Evolutionary conservation across 2,888 invertebrate species (phyloP), one percentile per base, ranked within the genome.

Genomic region (Rotaria macrura): DNA sequence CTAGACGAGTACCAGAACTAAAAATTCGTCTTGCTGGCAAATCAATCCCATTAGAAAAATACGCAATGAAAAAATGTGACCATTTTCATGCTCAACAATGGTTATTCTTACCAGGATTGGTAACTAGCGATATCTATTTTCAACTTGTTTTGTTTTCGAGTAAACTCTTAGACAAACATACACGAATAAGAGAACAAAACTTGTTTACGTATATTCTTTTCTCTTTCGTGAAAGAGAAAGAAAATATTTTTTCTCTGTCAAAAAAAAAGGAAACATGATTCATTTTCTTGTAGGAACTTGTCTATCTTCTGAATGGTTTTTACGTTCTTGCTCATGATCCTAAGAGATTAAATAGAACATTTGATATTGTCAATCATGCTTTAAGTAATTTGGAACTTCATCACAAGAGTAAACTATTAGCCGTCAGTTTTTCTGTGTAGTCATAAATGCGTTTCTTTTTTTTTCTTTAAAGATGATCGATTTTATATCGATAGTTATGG

Each of bases 41-140:
- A 91, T 97, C 97, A 0, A 91, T 98, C 87, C 97, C 98, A 2
- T 94, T 97, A 93, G 97, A 98, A 91, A 98, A 98, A 91, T 97
- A 97, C 91, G 94, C 95, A 83, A 93, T 95, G n/a, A 94, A 94
- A 89, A 95, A 95, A 88, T 93, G 95, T 83, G 93, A 94, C 88
- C 93, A 96, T 85, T 97, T 93, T 91, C 93, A 93, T 87, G 92
- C 93, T 57, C 95, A 96, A 90, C 93, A 94, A 85, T 92, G 92
- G 72, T 92, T 98, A 43, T 91, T 94, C 10, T 92, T 97, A 88
- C 96, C 97, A 1, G 94, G 94, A 38, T 92, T 95, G 87, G 92
- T 92, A 88, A 90, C 91, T 88, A 43, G 10, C 25, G 79, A 79
- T 43, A 79, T 79, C 79, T 79, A 43, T 40, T 25, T 9, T 3